Evolutionary conservation across 1,140 invertebrate genomes (phyloP).

Genomic region (Formica selysi): DNA sequence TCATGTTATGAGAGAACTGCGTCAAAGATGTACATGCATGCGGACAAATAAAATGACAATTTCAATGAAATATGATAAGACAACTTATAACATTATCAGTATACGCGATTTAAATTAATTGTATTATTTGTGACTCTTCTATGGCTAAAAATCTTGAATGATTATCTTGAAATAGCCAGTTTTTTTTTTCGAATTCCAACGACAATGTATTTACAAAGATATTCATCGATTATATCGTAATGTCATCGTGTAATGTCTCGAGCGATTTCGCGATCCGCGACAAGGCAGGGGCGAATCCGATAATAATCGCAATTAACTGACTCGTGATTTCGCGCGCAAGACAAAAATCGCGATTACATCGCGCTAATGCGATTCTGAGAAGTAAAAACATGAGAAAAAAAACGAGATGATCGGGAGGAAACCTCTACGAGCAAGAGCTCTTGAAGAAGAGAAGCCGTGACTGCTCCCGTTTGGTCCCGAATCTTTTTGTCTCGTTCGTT

Average conservation of each 20-base stretch:
- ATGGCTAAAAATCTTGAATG: background rate
- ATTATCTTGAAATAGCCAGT: background rate
- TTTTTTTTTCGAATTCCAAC: conserved; percentile 1
- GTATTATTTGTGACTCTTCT: background rate
- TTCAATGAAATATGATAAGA: background rate
- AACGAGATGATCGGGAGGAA: conserved; percentile 22
- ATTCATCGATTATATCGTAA: background rate
- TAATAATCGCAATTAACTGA: conserved; percentile 65
- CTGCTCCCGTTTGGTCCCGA: conserved; percentile 47
- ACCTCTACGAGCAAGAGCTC: background rate
- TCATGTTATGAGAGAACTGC: background rate
- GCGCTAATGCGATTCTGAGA: conserved; percentile 52
- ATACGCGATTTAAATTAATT: background rate
- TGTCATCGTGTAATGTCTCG: background rate
- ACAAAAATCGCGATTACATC: conserved; percentile 61
- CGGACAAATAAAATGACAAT: conserved; percentile 7
- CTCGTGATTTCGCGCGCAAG: conserved; percentile 23
- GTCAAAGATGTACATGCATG: background rate
- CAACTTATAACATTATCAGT: background rate
- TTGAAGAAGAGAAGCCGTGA: conserved; percentile 20
- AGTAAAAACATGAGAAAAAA: background rate
- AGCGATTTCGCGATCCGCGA: conserved; percentile 27
- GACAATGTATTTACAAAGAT: conserved; percentile 7
- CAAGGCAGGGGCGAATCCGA: conserved; percentile 13
- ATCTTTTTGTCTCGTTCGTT: conserved; percentile 69